Conservation (phyloP, 2,113 vertebrate species). For the Macquaria australasica region DNA sequence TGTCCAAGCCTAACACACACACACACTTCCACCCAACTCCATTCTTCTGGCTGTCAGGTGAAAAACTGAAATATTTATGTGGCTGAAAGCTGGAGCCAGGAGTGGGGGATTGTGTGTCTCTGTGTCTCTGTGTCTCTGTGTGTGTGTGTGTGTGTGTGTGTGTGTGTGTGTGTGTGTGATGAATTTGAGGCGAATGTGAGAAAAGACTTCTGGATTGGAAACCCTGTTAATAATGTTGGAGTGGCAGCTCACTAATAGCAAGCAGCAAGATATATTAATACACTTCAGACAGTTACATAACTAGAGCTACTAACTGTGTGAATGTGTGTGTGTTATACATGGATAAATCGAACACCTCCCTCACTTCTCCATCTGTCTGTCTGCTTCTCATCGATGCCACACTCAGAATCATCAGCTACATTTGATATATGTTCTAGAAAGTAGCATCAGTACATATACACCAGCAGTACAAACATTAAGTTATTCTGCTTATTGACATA, state of each 20-base stretch:
- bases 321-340: neutral
- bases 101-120: constrained; percentile 14
- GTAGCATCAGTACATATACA: neutral
- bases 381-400: neutral
- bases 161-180: constrained; percentile 7
- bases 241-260: constrained; percentile 29
- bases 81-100: constrained; percentile 25
- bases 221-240: constrained; percentile 16
- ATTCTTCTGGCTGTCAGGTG: constrained; percentile 34
- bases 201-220: constrained; percentile 16
- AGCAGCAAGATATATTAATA: constrained; percentile 41
- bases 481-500: neutral
- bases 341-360: constrained; percentile 30
- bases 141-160: constrained; percentile 6
- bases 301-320: neutral
- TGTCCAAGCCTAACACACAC: constrained; percentile 2
- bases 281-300: constrained; percentile 58
- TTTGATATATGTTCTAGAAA: neutral
- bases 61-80: constrained; percentile 58
- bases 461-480: neutral
- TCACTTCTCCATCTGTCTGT: constrained; percentile 6
- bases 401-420: neutral
- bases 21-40: neutral
- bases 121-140: neutral
- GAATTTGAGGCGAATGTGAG: neutral